These are phyloP conservation scores for Apodemus agrarius DNA, from an alignment of 2,797 vertebrate genomes.

Conservation along the genomic window DNA sequence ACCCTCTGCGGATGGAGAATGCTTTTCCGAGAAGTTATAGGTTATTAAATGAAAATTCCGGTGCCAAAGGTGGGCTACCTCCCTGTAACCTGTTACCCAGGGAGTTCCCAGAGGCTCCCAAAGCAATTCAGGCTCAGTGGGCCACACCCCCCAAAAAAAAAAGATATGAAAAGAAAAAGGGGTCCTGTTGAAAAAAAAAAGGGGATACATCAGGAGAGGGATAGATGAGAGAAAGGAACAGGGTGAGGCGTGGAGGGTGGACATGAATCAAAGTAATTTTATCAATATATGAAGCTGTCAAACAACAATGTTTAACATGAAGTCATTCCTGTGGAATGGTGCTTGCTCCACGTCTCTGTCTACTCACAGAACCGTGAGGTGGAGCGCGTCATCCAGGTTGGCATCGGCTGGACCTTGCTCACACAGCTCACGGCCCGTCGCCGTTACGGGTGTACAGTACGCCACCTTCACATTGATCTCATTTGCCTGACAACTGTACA, in stretches of 20 bases:
- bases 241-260: background rate
- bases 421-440: too few relatives aligned
- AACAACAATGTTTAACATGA: background rate
- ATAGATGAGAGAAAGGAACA: background rate
- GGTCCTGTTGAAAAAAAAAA: too few relatives aligned
- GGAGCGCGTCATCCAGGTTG: background rate
- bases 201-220: background rate
- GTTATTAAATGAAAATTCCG: background rate
- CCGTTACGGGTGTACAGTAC: fast-evolving
- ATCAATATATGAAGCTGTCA: background rate
- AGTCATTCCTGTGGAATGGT: background rate
- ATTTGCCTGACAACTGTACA: background rate
- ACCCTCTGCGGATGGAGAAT: background rate
- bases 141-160: too few relatives aligned
- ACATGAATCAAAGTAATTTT: background rate
- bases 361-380: background rate
- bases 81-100: background rate
- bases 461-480: background rate
- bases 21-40: background rate
- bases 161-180: too few relatives aligned
- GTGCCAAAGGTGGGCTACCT: background rate
- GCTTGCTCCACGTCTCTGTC: background rate
- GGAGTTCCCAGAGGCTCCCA: background rate
- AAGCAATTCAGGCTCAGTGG: background rate
- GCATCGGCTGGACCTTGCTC: background rate